Evolutionary conservation across 2,888 invertebrate genomes (phyloP), one percentile per base, ranked within the genome.

Genomic region (Enchytraeus crypticus): DNA sequence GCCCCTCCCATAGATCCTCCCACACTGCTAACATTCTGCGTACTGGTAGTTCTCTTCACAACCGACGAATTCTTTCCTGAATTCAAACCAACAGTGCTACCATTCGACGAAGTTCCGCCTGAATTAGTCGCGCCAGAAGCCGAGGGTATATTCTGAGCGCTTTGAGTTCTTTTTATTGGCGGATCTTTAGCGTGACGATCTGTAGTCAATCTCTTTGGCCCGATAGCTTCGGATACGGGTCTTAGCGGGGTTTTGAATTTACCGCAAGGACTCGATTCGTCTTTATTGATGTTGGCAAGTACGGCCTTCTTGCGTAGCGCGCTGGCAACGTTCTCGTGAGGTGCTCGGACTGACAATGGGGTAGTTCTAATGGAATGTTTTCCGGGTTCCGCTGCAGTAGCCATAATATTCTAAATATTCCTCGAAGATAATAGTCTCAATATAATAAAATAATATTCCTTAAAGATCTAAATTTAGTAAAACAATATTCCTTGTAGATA

Each of bases 21-120:
- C 72, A 64, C 57, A 26, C 73, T 72, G 55, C 72, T 73, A 29
- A 78, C 74, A 65, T 77, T 78, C 64, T 77, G 78, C n/a, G 75
- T 73, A 64, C 76, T 77, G 46, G 73, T 72, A 5, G 77, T 74
- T 26, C 76, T 68, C 66, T 77, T 77, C 66, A 77, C 75, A 11
- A 59, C n/a, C 53, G 32, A 65, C 60, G 29, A 60, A 64, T 47
- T 60, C 51, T 32, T 62, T 54, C 26, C 61, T n/a, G n/a, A n/a
- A n/a, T n/a, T n/a, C n/a, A n/a, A n/a, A 64, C 26, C 56, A 66
- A 54, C 21, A 38, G 8, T 38, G 8, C 8, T 18, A 18, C 8
- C 38, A 38, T 71, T 73, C 61, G 72, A 72, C 30, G 45, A 23
- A 11, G 55, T 53, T n/a, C 38, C 34, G 18, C 34, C 55, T 11